Percentiles rank a stretch among this genome's conserved stretches.
Conservation (phyloP, 1,140 invertebrate genomes). For the Lepeophtheirus salmonis region DNA sequence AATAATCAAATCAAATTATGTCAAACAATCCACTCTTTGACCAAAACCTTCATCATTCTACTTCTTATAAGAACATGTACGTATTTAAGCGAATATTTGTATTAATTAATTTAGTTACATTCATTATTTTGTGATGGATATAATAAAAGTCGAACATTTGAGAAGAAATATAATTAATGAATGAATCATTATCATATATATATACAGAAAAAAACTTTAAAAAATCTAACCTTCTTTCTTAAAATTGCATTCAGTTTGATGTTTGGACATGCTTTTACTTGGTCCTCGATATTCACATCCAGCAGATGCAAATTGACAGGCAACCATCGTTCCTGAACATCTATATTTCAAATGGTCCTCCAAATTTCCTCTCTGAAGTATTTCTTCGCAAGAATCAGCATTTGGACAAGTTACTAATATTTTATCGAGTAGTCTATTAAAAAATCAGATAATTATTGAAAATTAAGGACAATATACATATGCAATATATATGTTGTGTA, state of each 20-base stretch:
- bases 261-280: conserved; percentile 12
- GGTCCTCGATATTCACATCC: conserved; percentile 29
- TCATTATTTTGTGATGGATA: no score
- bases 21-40: no score
- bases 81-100: no score
- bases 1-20: no score
- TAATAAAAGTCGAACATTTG: no score
- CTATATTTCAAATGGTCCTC: conserved; percentile 32
- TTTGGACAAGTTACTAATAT: conserved; percentile 33
- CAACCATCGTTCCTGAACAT: conserved; percentile 24
- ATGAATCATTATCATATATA: no score
- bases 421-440: conserved; percentile 33
- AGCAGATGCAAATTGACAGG: conserved; percentile 22
- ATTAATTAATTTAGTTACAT: no score
- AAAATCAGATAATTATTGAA: conserved; percentile 9
- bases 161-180: no score
- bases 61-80: no score
- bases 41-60: no score
- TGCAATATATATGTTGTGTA: no score
- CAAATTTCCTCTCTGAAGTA: conserved; percentile 31
- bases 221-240: conserved; percentile 17
- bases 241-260: conserved; percentile 15
- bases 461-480: no score
- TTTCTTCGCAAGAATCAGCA: conserved; percentile 30
- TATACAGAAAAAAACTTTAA: background rate